A percentile compares a stretch with the other conserved stretches of the same genome.
Evolutionary conservation across 2,113 vertebrate species (phyloP).

Genomic region (Cyprichromis sp.): DNA sequence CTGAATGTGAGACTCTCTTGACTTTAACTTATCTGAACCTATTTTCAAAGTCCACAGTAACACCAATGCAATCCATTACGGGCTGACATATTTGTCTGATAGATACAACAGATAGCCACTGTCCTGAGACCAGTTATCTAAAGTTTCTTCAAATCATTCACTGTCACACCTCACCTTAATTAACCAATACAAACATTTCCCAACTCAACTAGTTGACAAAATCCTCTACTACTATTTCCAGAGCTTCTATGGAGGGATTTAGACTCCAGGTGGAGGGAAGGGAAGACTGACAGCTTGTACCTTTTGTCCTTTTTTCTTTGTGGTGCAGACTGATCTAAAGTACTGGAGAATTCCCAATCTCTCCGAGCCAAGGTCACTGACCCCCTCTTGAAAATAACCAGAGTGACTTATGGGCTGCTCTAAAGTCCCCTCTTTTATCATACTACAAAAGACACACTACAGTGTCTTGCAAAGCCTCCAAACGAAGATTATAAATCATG

Average conservation of each 20-base stretch:
- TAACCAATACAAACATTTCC: slow-evolving; percentile 47
- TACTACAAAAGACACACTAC: slow-evolving; percentile 32
- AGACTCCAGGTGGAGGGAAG: background rate
- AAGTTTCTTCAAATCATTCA: slow-evolving; percentile 60
- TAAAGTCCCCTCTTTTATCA: slow-evolving; percentile 47
- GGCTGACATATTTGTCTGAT: slow-evolving; percentile 59
- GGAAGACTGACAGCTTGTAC: slow-evolving; percentile 2
- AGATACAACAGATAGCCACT: slow-evolving; percentile 59
- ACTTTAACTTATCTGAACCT: slow-evolving; percentile 38
- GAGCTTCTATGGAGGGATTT: slow-evolving; percentile 11
- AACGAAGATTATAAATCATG: slow-evolving; percentile 36
- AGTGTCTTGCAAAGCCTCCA: slow-evolving; percentile 30
- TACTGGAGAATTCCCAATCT: slow-evolving; percentile 41
- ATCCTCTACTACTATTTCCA: background rate
- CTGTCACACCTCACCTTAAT: slow-evolving; percentile 46
- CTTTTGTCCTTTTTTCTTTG: background rate
- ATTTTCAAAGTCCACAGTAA: slow-evolving; percentile 45
- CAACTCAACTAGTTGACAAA: background rate
- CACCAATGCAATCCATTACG: slow-evolving; percentile 46
- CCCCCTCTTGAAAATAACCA: slow-evolving; percentile 47
- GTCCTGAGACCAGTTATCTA: slow-evolving; percentile 45
- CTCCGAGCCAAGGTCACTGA: slow-evolving; percentile 41
- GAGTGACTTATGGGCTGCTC: slow-evolving; percentile 43
- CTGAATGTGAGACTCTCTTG: slow-evolving; percentile 31
- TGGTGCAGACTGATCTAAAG: slow-evolving; percentile 20